phyloP scores from a whole-genome alignment of 1,140 invertebrate genomes.

The Cherax quadricarinatus region DNA sequence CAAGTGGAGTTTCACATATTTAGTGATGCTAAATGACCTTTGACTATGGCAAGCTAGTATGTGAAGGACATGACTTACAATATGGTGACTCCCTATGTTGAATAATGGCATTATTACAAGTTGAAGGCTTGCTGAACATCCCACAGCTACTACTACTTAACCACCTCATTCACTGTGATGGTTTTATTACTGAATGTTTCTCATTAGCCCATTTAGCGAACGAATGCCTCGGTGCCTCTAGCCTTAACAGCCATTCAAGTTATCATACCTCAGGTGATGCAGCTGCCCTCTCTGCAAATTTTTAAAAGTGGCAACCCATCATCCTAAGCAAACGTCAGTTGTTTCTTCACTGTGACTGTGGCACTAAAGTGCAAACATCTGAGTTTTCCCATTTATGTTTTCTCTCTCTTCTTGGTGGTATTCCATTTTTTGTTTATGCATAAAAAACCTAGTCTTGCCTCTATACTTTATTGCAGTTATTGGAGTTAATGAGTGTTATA shows the following conservation, averaged over 20 bases:
- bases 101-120: conserved; percentile 50
- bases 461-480: too few species aligned
- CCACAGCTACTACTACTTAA: conserved; percentile 61
- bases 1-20: not conserved
- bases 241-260: conserved; percentile 44
- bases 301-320: too few species aligned
- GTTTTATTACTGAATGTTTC: conserved; percentile 49
- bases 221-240: conserved; percentile 64
- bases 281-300: conserved; percentile 15
- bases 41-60: not conserved
- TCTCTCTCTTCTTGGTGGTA: too few species aligned
- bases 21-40: not conserved
- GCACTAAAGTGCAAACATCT: too few species aligned
- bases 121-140: conserved; percentile 61
- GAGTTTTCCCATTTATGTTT: too few species aligned
- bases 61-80: conserved; percentile 3
- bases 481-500: too few species aligned
- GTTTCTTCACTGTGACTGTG: too few species aligned
- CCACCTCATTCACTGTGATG: conserved; percentile 60
- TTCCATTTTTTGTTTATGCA: too few species aligned
- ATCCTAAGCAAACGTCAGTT: too few species aligned
- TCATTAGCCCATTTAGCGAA: conserved; percentile 51
- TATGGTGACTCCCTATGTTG: not conserved
- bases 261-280: conserved; percentile 46
- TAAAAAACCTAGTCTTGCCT: too few species aligned